Evolutionary conservation across 1,140 invertebrate species (phyloP).

Genomic region (Caenorhabditis latens): DNA sequence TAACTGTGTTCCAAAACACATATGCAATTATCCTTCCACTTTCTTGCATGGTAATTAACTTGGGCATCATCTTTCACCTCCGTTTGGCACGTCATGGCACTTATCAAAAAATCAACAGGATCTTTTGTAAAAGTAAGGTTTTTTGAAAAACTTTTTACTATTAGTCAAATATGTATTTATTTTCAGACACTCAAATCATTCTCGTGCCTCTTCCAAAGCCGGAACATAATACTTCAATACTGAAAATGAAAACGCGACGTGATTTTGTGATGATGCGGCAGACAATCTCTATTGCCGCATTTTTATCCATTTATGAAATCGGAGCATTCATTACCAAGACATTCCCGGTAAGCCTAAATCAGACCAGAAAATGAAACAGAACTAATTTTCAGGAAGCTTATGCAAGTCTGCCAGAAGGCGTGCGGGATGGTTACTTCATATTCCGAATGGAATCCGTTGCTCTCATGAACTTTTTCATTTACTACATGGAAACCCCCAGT

Average conservation of each 20-base stretch:
- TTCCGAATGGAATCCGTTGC: neutral
- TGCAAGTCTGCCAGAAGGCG: neutral
- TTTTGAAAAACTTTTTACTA: too few relatives aligned
- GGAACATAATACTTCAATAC: neutral
- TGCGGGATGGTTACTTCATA: neutral
- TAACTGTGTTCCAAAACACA: neutral
- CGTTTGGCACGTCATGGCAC: neutral
- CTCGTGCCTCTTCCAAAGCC: too few relatives aligned
- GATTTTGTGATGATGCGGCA: constrained; percentile 10
- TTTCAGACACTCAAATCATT: too few relatives aligned
- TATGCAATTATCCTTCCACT: neutral
- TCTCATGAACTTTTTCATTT: neutral
- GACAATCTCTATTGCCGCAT: neutral
- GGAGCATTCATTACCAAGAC: neutral
- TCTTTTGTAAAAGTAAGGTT: neutral
- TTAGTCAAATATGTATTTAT: too few relatives aligned
- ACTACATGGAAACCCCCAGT: neutral
- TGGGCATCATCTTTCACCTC: neutral
- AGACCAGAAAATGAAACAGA: neutral
- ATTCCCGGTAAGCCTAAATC: neutral
- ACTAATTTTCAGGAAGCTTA: neutral
- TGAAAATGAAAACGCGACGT: neutral
- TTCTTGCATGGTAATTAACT: neutral
- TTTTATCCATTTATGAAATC: neutral
- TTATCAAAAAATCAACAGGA: neutral